phyloP scores from a whole-genome alignment of 2,113 vertebrate species.

The Colinus virginianus region DNA sequence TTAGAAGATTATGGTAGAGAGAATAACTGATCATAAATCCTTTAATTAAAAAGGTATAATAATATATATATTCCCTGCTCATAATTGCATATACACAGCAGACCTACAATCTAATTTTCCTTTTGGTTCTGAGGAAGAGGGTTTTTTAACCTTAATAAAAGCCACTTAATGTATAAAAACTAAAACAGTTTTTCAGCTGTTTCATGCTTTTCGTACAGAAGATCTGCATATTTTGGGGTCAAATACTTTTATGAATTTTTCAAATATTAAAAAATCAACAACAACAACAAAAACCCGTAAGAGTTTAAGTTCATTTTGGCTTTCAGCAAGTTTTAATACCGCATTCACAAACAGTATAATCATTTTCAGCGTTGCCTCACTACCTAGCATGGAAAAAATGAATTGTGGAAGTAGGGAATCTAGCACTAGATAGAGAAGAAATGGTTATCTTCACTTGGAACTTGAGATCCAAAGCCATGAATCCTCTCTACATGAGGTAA shows the following conservation, averaged over 20 bases:
- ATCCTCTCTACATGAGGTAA: not conserved
- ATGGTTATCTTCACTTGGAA: not conserved
- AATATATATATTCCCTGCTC: constrained; percentile 34
- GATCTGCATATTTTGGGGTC: not conserved
- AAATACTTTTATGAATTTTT: not conserved
- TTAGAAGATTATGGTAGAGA: constrained; percentile 43
- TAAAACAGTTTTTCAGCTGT: not conserved
- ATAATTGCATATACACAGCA: constrained; percentile 43
- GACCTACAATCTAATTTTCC: not conserved
- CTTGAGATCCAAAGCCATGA: not conserved
- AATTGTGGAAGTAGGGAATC: not conserved
- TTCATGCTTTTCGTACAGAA: not conserved
- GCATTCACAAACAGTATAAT: not conserved
- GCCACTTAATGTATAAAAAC: not conserved
- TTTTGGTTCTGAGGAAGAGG: not conserved
- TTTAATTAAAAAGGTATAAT: constrained; percentile 55
- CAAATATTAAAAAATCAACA: not conserved
- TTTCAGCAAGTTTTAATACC: not conserved
- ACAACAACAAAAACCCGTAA: not conserved
- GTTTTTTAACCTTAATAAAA: not conserved
- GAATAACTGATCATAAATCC: constrained; percentile 20
- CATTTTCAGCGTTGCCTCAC: not conserved
- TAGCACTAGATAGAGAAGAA: not conserved
- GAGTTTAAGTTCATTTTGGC: not conserved
- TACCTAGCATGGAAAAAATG: not conserved